Base-by-base conservation (phyloP, 2,113 vertebrate genomes). In the Indri indri region DNA sequence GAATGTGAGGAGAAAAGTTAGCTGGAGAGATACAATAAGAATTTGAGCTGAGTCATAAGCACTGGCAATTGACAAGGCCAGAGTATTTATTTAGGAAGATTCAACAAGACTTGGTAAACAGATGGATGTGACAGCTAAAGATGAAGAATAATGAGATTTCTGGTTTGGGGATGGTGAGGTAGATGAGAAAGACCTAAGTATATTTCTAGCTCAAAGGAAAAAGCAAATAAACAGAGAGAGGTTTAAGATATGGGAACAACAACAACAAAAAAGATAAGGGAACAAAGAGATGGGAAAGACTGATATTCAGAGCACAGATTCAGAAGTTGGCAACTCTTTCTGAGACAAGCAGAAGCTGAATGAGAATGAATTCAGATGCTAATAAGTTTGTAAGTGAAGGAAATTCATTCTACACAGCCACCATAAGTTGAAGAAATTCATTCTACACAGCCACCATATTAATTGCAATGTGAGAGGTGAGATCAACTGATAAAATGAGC, bases 131-230 rank as follows among this genome's bases (percentile, higher is more conserved):
- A 45, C 80, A 71, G 37, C 63, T 95, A 92, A 92, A 92, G 63
- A 81, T 65, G 74, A 95, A 94, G 13, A 61, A 88, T 40, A 79
- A 76, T 59, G 23, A 96, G 6, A 83, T 76, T 93, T 91, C 88
- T 90, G 23, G 47, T 89, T 77, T 86, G 73, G 45, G 14, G 34
- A 6, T n/a, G 71, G 11, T 70, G 7, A 42, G 22, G 52, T 7
- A 84, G 20, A n/a, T 93, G 54, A 88, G 54, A 89, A 88, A 87
- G 54, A 89, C 6, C 18, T 93, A n/a, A 84, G 50, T 30, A 12
- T 40, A 93, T 86, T 97, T 77, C 57, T 54, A 87, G 14, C 40
- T 93, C 74, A 89, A 95, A 88, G 18, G 22, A 94, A 76, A 25
- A 88, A 73, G 23, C n/a, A 76, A 71, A 32, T 27, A 59, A 76